Conservation (phyloP, 2,888 invertebrate species). For the Boloria selene region DNA sequence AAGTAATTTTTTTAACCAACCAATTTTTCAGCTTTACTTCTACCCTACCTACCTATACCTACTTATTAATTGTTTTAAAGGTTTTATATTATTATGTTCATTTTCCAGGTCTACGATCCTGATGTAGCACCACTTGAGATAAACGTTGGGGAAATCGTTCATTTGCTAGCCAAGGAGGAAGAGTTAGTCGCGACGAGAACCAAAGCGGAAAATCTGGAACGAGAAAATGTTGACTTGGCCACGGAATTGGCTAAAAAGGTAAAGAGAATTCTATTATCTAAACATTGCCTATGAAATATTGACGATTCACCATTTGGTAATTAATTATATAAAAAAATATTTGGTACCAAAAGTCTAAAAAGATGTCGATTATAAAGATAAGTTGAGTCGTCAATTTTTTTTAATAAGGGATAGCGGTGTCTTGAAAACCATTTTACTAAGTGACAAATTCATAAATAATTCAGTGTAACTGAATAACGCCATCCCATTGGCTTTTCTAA, state of each 20-base stretch:
- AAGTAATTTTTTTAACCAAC: too few species aligned
- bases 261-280: not conserved
- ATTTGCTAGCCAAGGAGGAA: slow-evolving; percentile 95
- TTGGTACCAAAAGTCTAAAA: not conserved
- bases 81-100: not conserved
- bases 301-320: too few species aligned
- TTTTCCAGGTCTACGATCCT: slow-evolving; percentile 85
- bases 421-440: slow-evolving; percentile 23
- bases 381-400: slow-evolving; percentile 20
- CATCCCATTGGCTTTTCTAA: slow-evolving; percentile 39
- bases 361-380: not conserved
- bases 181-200: slow-evolving; percentile 93
- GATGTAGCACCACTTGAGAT: slow-evolving; percentile 93
- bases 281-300: slow-evolving; percentile 7
- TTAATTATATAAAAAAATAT: too few species aligned
- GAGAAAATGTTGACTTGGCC: slow-evolving; percentile 93
- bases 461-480: slow-evolving; percentile 37
- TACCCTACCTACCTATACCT: too few species aligned
- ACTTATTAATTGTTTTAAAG: not conserved
- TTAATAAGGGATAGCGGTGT: slow-evolving; percentile 30
- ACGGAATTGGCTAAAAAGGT: slow-evolving; percentile 92
- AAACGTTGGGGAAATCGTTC: slow-evolving; percentile 95
- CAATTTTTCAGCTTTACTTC: too few species aligned
- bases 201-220: slow-evolving; percentile 93
- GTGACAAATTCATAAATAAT: slow-evolving; percentile 11